Conservation (phyloP, 2,113 vertebrate species). For the Mus spicilegus region DNA sequence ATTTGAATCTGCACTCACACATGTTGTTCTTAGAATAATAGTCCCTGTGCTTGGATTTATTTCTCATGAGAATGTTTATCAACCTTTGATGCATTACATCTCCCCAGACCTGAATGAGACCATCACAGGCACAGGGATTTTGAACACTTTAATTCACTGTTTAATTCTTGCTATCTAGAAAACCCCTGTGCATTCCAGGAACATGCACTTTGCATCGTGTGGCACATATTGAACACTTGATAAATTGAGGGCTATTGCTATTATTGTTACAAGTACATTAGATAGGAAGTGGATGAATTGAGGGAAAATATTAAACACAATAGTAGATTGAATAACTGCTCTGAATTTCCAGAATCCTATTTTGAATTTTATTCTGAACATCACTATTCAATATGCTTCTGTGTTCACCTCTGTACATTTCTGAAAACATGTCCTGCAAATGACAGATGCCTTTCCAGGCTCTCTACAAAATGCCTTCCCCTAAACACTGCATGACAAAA, state of each 20-base stretch:
- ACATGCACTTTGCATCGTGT: neutral
- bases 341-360: neutral
- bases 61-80: neutral
- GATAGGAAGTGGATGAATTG: neutral
- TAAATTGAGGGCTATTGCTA: neutral
- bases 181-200: neutral
- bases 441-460: too few relatives aligned
- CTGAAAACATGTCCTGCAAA: neutral
- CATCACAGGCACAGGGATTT: neutral
- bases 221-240: neutral
- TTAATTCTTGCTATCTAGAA: neutral
- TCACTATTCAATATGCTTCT: neutral
- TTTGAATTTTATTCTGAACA: neutral
- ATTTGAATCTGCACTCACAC: neutral
- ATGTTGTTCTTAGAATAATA: neutral
- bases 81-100: neutral
- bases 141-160: neutral
- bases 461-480: neutral
- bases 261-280: neutral
- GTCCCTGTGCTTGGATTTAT: neutral
- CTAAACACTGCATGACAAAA: neutral
- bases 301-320: neutral
- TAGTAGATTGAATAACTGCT: neutral
- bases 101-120: neutral
- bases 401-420: neutral